phyloP scores from a whole-genome alignment of 64 coral and sea anemone species.

The Trachythela sp. region DNA sequence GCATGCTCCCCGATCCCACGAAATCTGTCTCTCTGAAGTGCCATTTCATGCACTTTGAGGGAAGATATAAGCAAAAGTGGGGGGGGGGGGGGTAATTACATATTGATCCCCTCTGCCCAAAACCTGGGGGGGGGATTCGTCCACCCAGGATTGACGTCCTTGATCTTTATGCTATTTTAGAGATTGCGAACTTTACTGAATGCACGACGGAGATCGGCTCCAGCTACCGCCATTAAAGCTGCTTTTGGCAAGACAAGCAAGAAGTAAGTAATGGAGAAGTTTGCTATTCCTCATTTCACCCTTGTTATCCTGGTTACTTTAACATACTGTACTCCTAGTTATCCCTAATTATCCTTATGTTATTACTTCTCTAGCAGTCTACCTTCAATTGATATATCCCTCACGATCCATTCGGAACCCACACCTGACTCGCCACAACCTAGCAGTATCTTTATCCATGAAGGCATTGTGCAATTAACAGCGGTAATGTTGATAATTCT shows the following conservation, averaged over 20 bases:
- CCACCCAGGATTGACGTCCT: no score
- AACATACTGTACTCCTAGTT: neutral
- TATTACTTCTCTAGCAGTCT: neutral
- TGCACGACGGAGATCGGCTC: neutral
- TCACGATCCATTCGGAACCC: neutral
- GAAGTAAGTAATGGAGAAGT: neutral
- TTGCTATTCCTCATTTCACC: no score
- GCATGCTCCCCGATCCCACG: no score
- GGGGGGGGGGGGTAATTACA: no score
- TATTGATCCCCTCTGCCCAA: no score
- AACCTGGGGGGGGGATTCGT: no score
- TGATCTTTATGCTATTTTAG: neutral
- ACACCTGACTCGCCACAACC: neutral
- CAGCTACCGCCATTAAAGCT: slow-evolving; percentile 1
- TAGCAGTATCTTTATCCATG: neutral
- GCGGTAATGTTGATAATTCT: neutral
- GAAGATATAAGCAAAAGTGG: no score
- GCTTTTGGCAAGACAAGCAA: slow-evolving; percentile 20
- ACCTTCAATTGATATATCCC: neutral
- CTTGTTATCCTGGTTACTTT: no score
- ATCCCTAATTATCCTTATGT: neutral
- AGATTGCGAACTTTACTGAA: neutral
- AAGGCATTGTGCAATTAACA: neutral
- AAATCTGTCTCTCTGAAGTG: no score
- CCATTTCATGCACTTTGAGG: no score